phyloP scores from a whole-genome alignment of 2,113 vertebrate genomes.

The Columba janthina region DNA sequence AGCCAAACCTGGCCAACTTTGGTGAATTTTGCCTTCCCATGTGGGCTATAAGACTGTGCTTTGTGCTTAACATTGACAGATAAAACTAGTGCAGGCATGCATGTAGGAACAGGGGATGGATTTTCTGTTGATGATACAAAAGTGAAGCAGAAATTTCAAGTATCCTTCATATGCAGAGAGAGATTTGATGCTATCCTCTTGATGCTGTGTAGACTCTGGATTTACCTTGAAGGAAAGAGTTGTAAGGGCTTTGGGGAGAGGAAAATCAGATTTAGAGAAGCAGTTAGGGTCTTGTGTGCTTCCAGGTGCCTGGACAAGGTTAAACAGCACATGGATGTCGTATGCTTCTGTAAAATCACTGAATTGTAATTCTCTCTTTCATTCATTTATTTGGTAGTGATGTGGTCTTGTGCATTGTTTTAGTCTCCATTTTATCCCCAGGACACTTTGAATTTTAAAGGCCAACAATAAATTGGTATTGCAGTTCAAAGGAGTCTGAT shows the following conservation, averaged over 20 bases:
- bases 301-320: background rate
- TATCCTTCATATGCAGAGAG: background rate
- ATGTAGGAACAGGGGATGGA: background rate
- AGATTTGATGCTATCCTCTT: background rate
- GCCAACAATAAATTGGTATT: background rate
- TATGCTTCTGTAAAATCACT: background rate
- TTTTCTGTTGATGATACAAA: background rate
- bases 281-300: background rate
- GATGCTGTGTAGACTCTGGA: background rate
- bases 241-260: background rate
- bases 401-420: background rate
- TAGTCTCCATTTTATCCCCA: background rate
- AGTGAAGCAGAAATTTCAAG: background rate
- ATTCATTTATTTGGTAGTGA: background rate
- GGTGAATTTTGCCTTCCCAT: background rate
- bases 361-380: background rate
- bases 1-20: background rate
- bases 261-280: background rate
- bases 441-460: background rate
- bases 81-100: background rate
- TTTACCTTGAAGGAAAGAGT: background rate
- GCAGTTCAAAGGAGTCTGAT: background rate
- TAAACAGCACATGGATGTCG: background rate
- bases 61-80: background rate
- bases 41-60: background rate